These are phyloP conservation scores for Rhizoglyphus robini DNA, from an alignment of 1,140 invertebrate genomes.

Conservation along the genomic window DNA sequence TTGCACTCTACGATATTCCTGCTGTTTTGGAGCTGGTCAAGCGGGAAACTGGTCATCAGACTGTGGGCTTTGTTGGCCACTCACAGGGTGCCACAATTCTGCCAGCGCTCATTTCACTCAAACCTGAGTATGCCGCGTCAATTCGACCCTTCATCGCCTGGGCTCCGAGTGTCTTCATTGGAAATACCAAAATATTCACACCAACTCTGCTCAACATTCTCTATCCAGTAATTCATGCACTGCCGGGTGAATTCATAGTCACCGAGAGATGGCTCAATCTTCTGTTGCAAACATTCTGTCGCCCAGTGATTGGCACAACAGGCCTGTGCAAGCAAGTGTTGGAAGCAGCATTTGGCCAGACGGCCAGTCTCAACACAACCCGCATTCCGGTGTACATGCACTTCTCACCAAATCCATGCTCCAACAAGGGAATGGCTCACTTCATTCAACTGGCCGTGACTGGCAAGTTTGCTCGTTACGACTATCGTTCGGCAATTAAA, in stretches of 20 bases:
- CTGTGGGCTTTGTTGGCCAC: not conserved
- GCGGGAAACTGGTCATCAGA: not conserved
- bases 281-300: not conserved
- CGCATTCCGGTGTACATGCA: not conserved
- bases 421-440: not conserved
- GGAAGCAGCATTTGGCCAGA: not conserved
- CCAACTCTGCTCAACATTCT: not conserved
- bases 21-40: not conserved
- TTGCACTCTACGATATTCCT: not conserved
- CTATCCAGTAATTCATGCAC: too few relatives aligned
- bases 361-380: not conserved
- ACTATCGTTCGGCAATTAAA: not conserved
- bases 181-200: not conserved
- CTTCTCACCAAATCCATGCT: slow-evolving; percentile 33
- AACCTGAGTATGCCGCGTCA: slow-evolving; percentile 31
- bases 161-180: slow-evolving; percentile 48
- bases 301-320: not conserved
- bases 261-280: not conserved
- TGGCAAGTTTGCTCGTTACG: not conserved
- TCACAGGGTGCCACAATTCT: not conserved
- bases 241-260: not conserved
- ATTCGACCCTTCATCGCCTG: slow-evolving; percentile 43
- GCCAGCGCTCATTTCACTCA: not conserved
- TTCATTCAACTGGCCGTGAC: not conserved
- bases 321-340: not conserved